Evolutionary conservation across 2,888 invertebrate genomes (phyloP).

Genomic region (Romanomermis culicivorax): DNA sequence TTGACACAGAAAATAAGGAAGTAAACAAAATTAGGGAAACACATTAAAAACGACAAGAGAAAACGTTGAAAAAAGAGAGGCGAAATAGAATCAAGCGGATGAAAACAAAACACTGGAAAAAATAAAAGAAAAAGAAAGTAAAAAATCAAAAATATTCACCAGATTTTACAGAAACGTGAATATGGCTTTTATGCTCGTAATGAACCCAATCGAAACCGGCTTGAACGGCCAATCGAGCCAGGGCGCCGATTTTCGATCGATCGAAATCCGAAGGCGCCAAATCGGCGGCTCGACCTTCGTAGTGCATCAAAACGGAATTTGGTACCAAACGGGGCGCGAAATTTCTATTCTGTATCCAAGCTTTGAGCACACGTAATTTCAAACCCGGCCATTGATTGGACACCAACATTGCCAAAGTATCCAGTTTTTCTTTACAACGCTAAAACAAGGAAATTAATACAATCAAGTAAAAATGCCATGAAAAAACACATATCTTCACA

Average conservation of each 20-base stretch:
- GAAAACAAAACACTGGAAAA: too few relatives aligned
- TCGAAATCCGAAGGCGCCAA: conserved; percentile 82
- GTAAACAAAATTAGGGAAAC: too few relatives aligned
- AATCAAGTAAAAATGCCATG: conserved; percentile 1
- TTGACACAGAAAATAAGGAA: too few relatives aligned
- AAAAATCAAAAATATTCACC: too few relatives aligned
- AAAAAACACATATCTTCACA: neutral
- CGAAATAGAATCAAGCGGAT: too few relatives aligned
- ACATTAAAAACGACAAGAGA: too few relatives aligned
- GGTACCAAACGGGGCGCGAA: conserved; percentile 35
- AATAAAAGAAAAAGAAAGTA: too few relatives aligned
- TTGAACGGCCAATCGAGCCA: conserved; percentile 78
- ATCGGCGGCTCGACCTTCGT: conserved; percentile 88
- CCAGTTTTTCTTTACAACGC: conserved; percentile 85
- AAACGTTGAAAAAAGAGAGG: too few relatives aligned
- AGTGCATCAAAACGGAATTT: conserved; percentile 57
- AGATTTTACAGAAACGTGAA: conserved; percentile 91
- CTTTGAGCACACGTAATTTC: conserved; percentile 69
- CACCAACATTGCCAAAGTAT: conserved; percentile 77
- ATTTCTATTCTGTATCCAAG: conserved; percentile 68
- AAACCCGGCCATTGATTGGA: conserved; percentile 98
- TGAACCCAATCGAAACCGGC: conserved; percentile 97
- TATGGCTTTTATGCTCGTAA: conserved; percentile 77
- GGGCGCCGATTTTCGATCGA: conserved; percentile 77
- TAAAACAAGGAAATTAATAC: conserved; percentile 44